phyloP scores from a whole-genome alignment of 1,140 invertebrate genomes.

The Chironomus tepperi region DNA sequence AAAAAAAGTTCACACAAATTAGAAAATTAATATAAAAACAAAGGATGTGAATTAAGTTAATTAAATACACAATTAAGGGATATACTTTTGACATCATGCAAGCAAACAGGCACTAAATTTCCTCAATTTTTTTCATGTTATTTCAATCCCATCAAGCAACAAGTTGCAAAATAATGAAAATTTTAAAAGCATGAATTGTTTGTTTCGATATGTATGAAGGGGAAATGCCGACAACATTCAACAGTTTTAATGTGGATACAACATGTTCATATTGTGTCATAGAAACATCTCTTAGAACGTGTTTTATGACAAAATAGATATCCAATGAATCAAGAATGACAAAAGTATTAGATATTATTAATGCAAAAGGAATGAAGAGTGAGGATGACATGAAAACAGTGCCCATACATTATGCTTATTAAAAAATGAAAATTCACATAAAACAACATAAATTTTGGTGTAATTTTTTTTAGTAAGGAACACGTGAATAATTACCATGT shows the following conservation, averaged over 20 bases:
- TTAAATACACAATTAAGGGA: too few relatives aligned
- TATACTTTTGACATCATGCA: not conserved
- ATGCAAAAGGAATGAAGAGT: too few relatives aligned
- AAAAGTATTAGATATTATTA: too few relatives aligned
- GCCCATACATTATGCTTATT: too few relatives aligned
- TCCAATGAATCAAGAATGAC: too few relatives aligned
- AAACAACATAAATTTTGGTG: not conserved
- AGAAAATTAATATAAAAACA: not conserved
- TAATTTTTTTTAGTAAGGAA: too few relatives aligned
- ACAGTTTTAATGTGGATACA: not conserved
- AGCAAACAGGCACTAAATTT: slow-evolving; percentile 9
- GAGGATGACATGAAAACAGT: too few relatives aligned
- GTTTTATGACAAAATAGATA: too few relatives aligned
- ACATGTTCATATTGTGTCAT: too few relatives aligned
- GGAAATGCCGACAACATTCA: not conserved
- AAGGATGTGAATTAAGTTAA: not conserved
- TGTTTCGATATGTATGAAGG: not conserved
- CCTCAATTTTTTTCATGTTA: not conserved
- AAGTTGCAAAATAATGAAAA: not conserved
- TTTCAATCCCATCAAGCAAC: not conserved
- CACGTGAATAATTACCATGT: slow-evolving; percentile 39
- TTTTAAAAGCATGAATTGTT: not conserved
- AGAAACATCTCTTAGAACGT: too few relatives aligned
- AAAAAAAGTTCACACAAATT: slow-evolving; percentile 31
- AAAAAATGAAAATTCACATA: too few relatives aligned